phyloP scores from a whole-genome alignment of 2,888 invertebrate species.

The Pachydiplax longipennis region DNA sequence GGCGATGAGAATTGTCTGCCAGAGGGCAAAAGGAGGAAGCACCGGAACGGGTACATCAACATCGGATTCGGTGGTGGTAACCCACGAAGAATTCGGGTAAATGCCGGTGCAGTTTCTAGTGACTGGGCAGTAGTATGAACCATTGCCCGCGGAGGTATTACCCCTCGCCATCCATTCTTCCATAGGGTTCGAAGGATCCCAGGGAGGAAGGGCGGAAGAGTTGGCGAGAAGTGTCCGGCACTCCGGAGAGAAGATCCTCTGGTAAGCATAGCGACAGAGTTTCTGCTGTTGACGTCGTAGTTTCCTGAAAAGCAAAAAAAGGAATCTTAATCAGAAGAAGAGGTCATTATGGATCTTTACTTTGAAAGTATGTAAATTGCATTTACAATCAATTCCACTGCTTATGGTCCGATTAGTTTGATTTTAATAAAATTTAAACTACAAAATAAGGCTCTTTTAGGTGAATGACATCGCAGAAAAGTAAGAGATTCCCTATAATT shows the following conservation, averaged over 20 bases:
- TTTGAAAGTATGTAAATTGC: too few relatives aligned
- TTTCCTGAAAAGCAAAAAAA: conserved; percentile 68
- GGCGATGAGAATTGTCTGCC: conserved; percentile 90
- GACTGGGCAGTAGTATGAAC: conserved; percentile 49
- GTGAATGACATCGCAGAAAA: too few relatives aligned
- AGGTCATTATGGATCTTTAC: too few relatives aligned
- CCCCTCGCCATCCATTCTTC: conserved; percentile 55
- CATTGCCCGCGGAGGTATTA: conserved; percentile 52
- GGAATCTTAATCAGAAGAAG: too few relatives aligned
- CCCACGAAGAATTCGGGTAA: conserved; percentile 21
- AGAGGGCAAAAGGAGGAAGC: conserved; percentile 84
- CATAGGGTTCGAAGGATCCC: conserved; percentile 59
- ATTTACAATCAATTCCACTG: too few relatives aligned
- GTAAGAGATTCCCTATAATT: too few relatives aligned
- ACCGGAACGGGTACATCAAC: conserved; percentile 59
- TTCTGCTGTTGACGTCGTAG: conserved; percentile 76
- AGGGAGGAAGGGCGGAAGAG: conserved; percentile 62
- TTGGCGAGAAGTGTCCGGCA: conserved; percentile 60
- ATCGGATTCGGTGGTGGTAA: conserved; percentile 24
- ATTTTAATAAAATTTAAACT: too few relatives aligned
- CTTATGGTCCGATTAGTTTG: too few relatives aligned
- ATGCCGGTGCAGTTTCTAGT: conserved; percentile 53
- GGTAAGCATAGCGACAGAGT: conserved; percentile 72
- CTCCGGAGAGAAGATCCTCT: conserved; percentile 68
- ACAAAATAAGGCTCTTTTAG: too few relatives aligned